These are phyloP conservation scores for Alcedo atthis DNA, from an alignment of 2,797 vertebrate genomes.

Conservation along the genomic window DNA sequence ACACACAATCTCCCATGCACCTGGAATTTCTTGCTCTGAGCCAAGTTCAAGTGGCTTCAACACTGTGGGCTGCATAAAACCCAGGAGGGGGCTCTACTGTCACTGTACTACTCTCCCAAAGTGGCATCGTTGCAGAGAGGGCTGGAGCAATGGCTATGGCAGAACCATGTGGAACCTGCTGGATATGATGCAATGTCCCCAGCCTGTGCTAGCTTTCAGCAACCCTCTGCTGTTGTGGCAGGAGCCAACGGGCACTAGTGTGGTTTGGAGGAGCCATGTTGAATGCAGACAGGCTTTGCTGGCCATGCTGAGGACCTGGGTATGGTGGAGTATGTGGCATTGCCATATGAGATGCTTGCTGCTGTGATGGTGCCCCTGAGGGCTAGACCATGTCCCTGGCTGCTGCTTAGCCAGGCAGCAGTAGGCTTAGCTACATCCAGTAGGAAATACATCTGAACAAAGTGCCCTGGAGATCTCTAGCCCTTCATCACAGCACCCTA, in stretches of 20 bases:
- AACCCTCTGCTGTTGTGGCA: accelerated
- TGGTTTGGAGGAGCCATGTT: accelerated
- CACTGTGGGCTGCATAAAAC: accelerated
- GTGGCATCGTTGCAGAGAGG: accelerated
- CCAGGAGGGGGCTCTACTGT: accelerated
- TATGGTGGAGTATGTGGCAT: accelerated
- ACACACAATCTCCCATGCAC: not conserved
- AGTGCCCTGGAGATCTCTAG: not conserved
- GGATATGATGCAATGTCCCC: accelerated
- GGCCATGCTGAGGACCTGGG: not conserved
- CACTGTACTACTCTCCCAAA: accelerated
- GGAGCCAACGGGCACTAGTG: not conserved
- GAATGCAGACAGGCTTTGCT: not conserved
- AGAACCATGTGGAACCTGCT: accelerated
- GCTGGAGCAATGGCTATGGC: accelerated
- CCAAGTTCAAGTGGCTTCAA: accelerated
- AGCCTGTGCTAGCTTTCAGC: accelerated
- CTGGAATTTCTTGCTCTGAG: not conserved
- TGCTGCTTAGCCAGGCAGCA: not conserved
- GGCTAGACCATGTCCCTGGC: accelerated
- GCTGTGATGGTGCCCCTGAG: accelerated
- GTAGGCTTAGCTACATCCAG: accelerated
- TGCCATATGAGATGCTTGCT: accelerated
- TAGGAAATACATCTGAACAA: not conserved
- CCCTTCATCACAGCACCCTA: accelerated